Evolutionary conservation across 2,113 vertebrate species (phyloP).

Genomic region (Xenopus borealis): DNA sequence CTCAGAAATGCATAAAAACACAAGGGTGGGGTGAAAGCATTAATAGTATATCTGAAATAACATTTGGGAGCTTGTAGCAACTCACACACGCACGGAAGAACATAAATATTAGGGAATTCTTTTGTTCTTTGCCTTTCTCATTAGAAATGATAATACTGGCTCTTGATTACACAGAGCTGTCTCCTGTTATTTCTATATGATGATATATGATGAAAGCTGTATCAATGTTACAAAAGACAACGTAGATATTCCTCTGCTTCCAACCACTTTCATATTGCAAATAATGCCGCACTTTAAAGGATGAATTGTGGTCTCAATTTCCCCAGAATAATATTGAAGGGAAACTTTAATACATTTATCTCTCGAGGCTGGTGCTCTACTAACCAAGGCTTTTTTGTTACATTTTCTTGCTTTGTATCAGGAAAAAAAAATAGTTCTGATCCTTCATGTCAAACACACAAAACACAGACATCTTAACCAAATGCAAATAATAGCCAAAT

Average conservation of each 20-base stretch:
- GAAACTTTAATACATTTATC: conserved; percentile 18
- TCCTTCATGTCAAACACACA: no score
- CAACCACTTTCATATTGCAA: conserved; percentile 32
- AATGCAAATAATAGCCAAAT: no score
- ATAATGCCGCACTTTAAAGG: conserved; percentile 36
- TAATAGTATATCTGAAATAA: no score
- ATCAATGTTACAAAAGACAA: conserved; percentile 44
- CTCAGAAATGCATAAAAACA: no score
- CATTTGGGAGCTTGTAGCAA: not conserved
- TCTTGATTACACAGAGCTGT: conserved; percentile 25
- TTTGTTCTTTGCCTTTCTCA: conserved; percentile 37
- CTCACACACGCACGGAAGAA: conserved; percentile 2
- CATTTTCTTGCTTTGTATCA: not conserved
- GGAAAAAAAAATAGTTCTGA: no score
- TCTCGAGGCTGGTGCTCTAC: not conserved
- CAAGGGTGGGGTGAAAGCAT: no score
- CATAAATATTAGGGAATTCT: conserved; percentile 24
- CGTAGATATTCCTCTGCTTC: conserved; percentile 38
- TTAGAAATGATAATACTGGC: conserved; percentile 41
- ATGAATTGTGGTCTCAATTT: conserved; percentile 36
- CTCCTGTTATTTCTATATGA: conserved; percentile 29
- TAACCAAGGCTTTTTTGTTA: not conserved
- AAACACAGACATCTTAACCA: no score
- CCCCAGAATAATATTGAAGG: conserved; percentile 16
- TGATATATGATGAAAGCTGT: conserved; percentile 36